Conservation (phyloP, 2,797 vertebrate species). For the Sebastes ruberrimus region DNA sequence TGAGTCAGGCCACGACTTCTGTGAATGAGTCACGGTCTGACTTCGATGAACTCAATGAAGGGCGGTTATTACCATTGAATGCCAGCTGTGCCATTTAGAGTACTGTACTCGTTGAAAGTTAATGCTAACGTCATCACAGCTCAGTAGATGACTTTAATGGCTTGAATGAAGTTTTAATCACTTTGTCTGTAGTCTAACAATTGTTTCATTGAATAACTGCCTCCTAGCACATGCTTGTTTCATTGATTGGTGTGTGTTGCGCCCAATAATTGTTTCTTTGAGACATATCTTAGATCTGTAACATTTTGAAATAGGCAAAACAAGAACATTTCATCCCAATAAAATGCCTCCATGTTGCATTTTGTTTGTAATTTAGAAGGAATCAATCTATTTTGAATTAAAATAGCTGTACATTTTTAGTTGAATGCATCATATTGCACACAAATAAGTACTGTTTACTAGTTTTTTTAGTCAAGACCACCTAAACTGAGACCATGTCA, state of each 20-base stretch:
- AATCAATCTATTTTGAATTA: background rate
- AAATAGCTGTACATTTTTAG: background rate
- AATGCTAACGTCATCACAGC: background rate
- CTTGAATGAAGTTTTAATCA: background rate
- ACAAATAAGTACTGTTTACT: background rate
- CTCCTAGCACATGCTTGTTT: background rate
- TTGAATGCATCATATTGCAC: background rate
- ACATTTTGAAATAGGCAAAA: background rate
- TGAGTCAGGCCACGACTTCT: background rate
- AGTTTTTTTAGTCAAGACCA: background rate
- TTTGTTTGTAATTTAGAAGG: background rate
- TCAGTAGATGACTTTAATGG: background rate
- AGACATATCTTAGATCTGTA: background rate
- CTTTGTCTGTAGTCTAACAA: background rate
- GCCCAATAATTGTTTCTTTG: background rate
- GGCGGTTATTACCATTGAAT: background rate
- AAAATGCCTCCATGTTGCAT: background rate
- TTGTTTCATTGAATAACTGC: background rate
- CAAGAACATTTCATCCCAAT: background rate
- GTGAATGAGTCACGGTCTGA: slow-evolving; percentile 11
- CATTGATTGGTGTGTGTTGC: background rate
- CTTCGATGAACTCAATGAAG: background rate
- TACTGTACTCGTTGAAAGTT: background rate
- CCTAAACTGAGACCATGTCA: too few species aligned
- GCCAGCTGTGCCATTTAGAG: background rate